Percentiles rank a stretch among this genome's conserved stretches.
Evolutionary conservation across 2,797 vertebrate species (phyloP).

Genomic region (Tolypeutes matacus): DNA sequence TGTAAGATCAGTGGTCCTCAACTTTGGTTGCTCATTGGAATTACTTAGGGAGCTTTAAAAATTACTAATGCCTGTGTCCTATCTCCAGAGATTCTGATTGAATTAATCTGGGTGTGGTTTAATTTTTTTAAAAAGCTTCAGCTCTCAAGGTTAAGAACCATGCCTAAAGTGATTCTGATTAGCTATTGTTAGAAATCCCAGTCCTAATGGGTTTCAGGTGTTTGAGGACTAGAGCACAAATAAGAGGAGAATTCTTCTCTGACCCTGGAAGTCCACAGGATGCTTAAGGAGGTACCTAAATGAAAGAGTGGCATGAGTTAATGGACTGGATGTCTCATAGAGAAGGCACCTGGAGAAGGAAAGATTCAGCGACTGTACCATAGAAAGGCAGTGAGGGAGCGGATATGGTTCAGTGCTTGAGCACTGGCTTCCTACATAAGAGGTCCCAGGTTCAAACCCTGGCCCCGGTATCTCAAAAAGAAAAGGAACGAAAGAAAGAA

Average conservation of each 20-base stretch:
- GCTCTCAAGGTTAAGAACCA: neutral
- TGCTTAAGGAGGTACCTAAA: neutral
- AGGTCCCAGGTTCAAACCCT: no score
- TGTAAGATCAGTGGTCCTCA: neutral
- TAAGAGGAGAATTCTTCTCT: neutral
- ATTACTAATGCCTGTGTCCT: neutral
- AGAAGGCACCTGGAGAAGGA: conserved; percentile 39
- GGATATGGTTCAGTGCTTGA: no score
- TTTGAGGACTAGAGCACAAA: conserved; percentile 38
- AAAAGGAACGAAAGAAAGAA: neutral
- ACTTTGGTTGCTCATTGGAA: conserved; percentile 12
- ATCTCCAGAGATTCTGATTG: conserved; percentile 16
- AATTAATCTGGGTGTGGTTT: neutral
- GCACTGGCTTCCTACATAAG: no score
- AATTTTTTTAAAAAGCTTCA: neutral
- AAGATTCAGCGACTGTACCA: neutral
- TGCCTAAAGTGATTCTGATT: conserved; percentile 19
- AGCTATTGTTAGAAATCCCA: neutral
- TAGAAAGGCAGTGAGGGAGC: neutral
- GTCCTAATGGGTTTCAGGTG: neutral
- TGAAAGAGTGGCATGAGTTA: conserved; percentile 30
- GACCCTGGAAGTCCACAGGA: neutral
- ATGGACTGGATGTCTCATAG: neutral
- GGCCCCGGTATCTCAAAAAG: no score
- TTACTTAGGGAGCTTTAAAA: conserved; percentile 47